phyloP scores from a whole-genome alignment of 2,888 invertebrate species.

The Callinectes sapidus region DNA sequence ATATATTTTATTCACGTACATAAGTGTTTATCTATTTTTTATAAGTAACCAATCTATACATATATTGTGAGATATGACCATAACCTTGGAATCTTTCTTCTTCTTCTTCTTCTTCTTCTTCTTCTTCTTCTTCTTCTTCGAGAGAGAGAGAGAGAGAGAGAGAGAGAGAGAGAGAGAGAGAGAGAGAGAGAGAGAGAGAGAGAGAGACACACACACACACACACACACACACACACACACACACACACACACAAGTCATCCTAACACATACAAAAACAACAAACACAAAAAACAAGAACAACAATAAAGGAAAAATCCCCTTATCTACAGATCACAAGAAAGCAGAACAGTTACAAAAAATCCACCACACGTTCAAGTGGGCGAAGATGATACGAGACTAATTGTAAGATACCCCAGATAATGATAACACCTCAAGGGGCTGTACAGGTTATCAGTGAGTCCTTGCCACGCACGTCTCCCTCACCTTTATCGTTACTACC shows the following conservation, averaged over 20 bases:
- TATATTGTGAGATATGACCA: background rate
- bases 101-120: too few relatives aligned
- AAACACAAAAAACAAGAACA: background rate
- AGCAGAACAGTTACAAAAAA: background rate
- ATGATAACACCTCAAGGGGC: background rate
- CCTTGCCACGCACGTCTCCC: background rate
- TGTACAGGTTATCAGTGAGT: background rate
- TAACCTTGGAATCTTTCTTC: background rate
- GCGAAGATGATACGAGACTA: too few relatives aligned
- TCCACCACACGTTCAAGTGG: background rate
- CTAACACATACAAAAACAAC: background rate
- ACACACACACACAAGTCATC: background rate
- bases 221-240: background rate
- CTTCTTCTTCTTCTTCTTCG: too few relatives aligned
- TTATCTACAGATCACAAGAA: too few relatives aligned
- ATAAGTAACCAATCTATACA: background rate
- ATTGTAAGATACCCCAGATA: background rate
- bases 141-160: constrained; percentile 37
- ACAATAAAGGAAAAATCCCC: background rate
- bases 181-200: constrained; percentile 16
- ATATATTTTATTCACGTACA: too few relatives aligned
- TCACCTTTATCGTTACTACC: background rate
- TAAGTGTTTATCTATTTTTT: too few relatives aligned
- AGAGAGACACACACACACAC: background rate
- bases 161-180: constrained; percentile 37